A percentile compares a stretch with the other conserved stretches of the same genome.
Conservation (phyloP, 1,140 invertebrate genomes). For the Drosophila parabipectinata region DNA sequence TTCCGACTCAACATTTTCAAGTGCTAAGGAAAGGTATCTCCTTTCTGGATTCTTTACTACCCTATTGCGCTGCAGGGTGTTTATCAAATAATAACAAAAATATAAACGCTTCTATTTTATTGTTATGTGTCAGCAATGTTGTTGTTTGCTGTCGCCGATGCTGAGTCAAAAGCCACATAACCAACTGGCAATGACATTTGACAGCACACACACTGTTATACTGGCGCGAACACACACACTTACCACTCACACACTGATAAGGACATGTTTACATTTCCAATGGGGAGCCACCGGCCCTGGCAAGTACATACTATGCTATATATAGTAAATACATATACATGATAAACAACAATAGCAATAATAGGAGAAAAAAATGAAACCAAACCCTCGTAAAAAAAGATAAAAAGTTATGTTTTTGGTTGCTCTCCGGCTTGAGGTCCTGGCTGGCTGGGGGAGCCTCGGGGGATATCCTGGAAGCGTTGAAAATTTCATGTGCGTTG, state of each 20-base stretch:
- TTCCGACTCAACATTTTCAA: not conserved
- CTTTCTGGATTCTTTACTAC: not conserved
- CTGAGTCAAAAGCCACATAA: constrained; percentile 73
- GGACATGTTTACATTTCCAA: constrained; percentile 73
- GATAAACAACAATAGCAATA: constrained; percentile 53
- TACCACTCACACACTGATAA: constrained; percentile 46
- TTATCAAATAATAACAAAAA: constrained; percentile 69
- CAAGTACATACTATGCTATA: constrained; percentile 22
- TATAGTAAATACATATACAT: constrained; percentile 41
- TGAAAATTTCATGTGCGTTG: constrained; percentile 68
- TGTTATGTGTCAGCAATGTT: constrained; percentile 68
- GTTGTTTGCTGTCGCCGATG: constrained; percentile 56
- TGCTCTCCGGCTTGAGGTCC: constrained; percentile 26
- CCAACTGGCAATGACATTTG: constrained; percentile 78
- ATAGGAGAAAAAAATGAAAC: constrained; percentile 22
- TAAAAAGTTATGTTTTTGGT: constrained; percentile 70
- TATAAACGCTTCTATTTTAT: constrained; percentile 71
- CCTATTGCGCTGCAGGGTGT: constrained; percentile 15
- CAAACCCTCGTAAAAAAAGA: constrained; percentile 57
- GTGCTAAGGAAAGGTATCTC: not conserved
- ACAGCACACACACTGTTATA: constrained; percentile 40
- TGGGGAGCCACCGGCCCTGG: constrained; percentile 53
- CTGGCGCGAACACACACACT: constrained; percentile 5
- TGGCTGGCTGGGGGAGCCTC: constrained; percentile 19
- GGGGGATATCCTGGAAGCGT: constrained; percentile 22